Evolutionary conservation across 2,113 vertebrate species (phyloP), one percentile per base, ranked within the genome.

Genomic region (Malurus alboscapulatus): DNA sequence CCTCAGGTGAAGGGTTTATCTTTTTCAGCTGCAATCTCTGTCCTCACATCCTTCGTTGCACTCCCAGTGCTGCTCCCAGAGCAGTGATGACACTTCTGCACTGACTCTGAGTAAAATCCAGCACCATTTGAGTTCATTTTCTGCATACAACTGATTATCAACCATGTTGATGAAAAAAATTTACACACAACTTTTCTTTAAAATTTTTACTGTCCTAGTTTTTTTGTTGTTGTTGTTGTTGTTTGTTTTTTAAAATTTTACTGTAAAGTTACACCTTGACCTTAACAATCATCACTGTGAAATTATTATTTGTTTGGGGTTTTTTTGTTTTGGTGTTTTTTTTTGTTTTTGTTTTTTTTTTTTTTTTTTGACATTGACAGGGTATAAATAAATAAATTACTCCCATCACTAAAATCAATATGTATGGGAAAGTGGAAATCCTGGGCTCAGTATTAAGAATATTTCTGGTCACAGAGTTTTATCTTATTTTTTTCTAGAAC

Each of bases 291-390:
- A 42, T 29, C 24, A 47, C 9, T 65, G 29, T 58, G 30, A 54
- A 87, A 62, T 12, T 53, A 36, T 30, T 48, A 34, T 29, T 61
- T 3, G 34, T 34, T 17, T 38, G 11, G 38, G 36, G 7, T 36
- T 36, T 36, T 38, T 38, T 10, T 38, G 10, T 38, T 38, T 38
- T 38, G 38, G 38, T 38, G 9, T 10, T 38, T 38, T 38, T 38
- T 38, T 38, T 38, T 38, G 36, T 36, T 36, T 36, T 36, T 36
- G 8, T 18, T 42, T 38, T 73, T 92, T 36, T 36, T 36, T 18
- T 42, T 38, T 73, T 92, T 51, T 12, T 8, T 57, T 3, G 1
- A 29, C 5, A 14, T 44, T 1, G 1, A 18, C 7, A 25, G 3
- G 5, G 0, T 63, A 80, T 61, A 45, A 84, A 86, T 27, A 66